Base-by-base conservation (phyloP, 92 coral and sea anemone species). In the Heliopora coerulea region DNA sequence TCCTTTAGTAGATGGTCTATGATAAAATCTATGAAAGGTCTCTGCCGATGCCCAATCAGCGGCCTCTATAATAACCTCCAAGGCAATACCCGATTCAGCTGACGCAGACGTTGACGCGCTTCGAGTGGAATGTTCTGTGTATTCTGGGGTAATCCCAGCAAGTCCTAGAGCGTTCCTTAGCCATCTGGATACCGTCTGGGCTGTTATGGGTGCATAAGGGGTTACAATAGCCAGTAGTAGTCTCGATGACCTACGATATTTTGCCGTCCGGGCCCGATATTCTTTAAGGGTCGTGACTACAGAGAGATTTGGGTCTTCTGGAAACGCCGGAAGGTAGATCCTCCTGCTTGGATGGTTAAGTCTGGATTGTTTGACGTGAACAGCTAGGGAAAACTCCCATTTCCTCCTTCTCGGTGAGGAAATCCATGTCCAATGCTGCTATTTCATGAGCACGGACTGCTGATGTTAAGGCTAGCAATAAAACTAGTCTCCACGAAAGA, bases 391-490 rank as follows among this genome's bases (percentile, higher is more conserved):
- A n/a, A n/a, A n/a, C n/a, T n/a, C n/a, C n/a, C n/a, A n/a, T n/a
- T n/a, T n/a, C n/a, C 23, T 33, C 58, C 63, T 80, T 72, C 21
- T 56, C 59, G 49, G 64, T 72, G 48, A 59, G 62, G 32, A 61
- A 57, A 48, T 27, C 49, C 62, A 80, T 62, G 30, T 80, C 85
- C 31, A 80, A 65, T 13, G 54, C 65, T 35, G 75, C 70, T 59
- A 80, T 26, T 74, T 80, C 85, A 80, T 61, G 81, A 0, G 81
- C 61, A 0, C 50, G 73, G 24, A 83, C 74, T 1, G 87, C 65
- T 7, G 83, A 83, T 7, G 87, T 78, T 25, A 78, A 59, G 17
- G 87, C 84, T 48, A 79, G 75, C 39, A 78, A 52, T 1, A 75
- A 14, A 17, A 66, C 73, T 30, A 79, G 49, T 44, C 75, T 75